A percentile compares a stretch with the other conserved stretches of the same genome.
These are phyloP conservation scores for Drosophila melanogaster DNA, from an alignment of 1,140 invertebrate genomes.

Conservation along the genomic window Release_6_plus_ISO1_MT NT_033779.5:7008001-7008500, in stretches of 20 bases:
- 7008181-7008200: conserved; percentile 32
- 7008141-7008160: conserved; percentile 67
- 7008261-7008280: conserved; percentile 6
- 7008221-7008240: neutral
- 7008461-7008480: conserved; percentile 73
- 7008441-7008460: conserved; percentile 40
- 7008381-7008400: conserved; percentile 60
- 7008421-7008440: conserved; percentile 42
- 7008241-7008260: conserved; percentile 61
- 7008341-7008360: conserved; percentile 9
- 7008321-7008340: no score
- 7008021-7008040: conserved; percentile 69
- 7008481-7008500: conserved; percentile 82
- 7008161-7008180: conserved; percentile 47
- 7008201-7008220: conserved; percentile 34
- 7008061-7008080: conserved; percentile 51
- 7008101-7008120: conserved; percentile 9
- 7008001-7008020: conserved; percentile 30
- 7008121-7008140: conserved; percentile 44
- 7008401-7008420: conserved; percentile 48
- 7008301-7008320: neutral
- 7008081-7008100: conserved; percentile 73
- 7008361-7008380: conserved; percentile 13
- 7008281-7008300: conserved; percentile 1
- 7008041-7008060: conserved; percentile 58